Conservation (phyloP, 92 coral and sea anemone genomes). For the Plumapathes pennacea region DNA sequence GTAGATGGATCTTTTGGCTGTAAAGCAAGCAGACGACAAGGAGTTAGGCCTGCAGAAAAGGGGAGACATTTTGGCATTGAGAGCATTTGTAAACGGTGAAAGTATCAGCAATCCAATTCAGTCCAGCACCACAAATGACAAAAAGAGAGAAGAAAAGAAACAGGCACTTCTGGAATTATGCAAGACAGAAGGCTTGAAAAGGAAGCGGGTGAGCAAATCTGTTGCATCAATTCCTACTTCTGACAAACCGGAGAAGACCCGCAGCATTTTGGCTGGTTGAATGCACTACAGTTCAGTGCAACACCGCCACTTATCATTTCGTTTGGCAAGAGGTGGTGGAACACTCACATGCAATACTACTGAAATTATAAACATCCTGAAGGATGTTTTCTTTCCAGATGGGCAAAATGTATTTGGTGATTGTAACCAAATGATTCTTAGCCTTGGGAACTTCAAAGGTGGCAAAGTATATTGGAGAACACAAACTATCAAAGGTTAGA, state of each 20-base stretch:
- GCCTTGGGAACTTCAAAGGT: neutral
- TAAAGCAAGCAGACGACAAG: too few relatives aligned
- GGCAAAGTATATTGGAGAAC: slow-evolving; percentile 1
- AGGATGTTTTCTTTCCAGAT: slow-evolving; percentile 9
- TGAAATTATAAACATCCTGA: slow-evolving; percentile 13
- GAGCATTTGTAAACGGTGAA: too few relatives aligned
- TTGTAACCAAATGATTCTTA: neutral
- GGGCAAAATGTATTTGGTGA: neutral
- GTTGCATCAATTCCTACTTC: too few relatives aligned
- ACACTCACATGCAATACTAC: slow-evolving; percentile 6
- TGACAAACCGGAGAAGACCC: slow-evolving; percentile 11
- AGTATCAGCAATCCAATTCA: too few relatives aligned
- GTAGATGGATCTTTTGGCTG: too few relatives aligned
- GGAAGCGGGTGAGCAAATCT: slow-evolving; percentile 8
- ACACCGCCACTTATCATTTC: slow-evolving; percentile 25
- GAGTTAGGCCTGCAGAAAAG: too few relatives aligned
- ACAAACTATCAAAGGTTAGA: too few relatives aligned
- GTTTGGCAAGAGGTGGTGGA: slow-evolving; percentile 55
- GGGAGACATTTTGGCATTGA: too few relatives aligned
- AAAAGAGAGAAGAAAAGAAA: slow-evolving; percentile 16
- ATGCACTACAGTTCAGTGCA: slow-evolving; percentile 31
- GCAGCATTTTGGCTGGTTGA: slow-evolving; percentile 34
- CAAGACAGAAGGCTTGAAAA: slow-evolving; percentile 3
- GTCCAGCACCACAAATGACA: too few relatives aligned
- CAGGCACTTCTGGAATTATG: slow-evolving; percentile 7